These are phyloP conservation scores for Calcarius lapponicus DNA, from an alignment of 2,797 vertebrate genomes.

Conservation along the genomic window DNA sequence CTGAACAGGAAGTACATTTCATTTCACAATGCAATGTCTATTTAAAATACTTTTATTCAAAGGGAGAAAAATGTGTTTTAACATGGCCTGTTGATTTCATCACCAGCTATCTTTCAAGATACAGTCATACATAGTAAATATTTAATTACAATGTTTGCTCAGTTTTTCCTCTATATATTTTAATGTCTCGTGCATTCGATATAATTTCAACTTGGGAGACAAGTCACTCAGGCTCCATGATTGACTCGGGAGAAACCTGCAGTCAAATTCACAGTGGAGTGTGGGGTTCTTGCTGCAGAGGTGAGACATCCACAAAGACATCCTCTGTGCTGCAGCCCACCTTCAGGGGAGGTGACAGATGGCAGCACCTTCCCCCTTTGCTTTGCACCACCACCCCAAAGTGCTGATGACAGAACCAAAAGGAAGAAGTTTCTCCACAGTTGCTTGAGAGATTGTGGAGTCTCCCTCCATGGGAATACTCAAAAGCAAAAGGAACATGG, in stretches of 20 bases:
- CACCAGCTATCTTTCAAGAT: not conserved
- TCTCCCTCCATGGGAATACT: not conserved
- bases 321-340: not conserved
- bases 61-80: not conserved
- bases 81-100: not conserved
- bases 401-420: not conserved
- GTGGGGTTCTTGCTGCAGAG: not conserved
- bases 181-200: not conserved
- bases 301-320: not conserved
- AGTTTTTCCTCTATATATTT: not conserved
- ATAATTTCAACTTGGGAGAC: not conserved
- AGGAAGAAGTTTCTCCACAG: not conserved
- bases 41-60: not conserved
- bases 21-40: not conserved
- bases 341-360: not conserved
- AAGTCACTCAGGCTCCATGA: rapidly evolving
- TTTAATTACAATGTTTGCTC: not conserved
- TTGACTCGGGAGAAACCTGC: not conserved
- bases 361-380: not conserved
- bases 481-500: not conserved
- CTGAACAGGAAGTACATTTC: not conserved
- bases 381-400: not conserved
- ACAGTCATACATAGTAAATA: not conserved
- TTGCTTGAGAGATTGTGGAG: not conserved
- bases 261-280: not conserved